Base-by-base conservation (phyloP, 2,888 invertebrate genomes). In the Tipula helvola region DNA sequence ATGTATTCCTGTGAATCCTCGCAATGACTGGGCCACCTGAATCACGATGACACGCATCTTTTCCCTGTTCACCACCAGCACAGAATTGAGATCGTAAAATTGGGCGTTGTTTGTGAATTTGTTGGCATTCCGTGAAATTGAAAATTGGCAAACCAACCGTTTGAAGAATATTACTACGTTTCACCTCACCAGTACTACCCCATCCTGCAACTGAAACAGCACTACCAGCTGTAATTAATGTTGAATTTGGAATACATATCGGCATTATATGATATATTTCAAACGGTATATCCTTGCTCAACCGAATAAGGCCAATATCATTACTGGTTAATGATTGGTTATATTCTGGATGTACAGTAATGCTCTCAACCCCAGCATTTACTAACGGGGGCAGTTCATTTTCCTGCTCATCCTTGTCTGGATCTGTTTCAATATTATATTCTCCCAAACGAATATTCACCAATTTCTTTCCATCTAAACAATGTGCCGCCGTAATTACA, bases 261-360 rank as follows among this genome's bases (percentile, higher is more conserved):
- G 95, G 94, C 87, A 92, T 91, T 36, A 94, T 92, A 52, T 5
- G 3, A 88, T 91, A 95, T 89, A 92, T 94, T 12, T 89, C 93
- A 88, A 93, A 94, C 1, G 89, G 87, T 0, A 94, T 94, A 16
- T 93, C 91, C 2, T 90, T 89, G 0, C 91, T 89, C 0, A 96
- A 91, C 87, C 96, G 92, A 28, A 96, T 89, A 13, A 96, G 90
- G 0, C 95, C 96, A 86, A 96, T 95, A 89, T 96, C 96, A 89
- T 96, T 91, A 3, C 0, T 39, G 39, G 7, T 28, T 28, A 28
- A 28, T 28, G 28, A 28, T 28, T 28, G 28, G 39, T 52, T n/a
- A 10, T 39, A 7, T 39, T 7, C 44, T 39, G 39, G 44, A 52
- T 96, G 96, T 0, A 93, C 91, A 36, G 95, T 94, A 85, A 92